Base-by-base conservation (phyloP, 2,113 vertebrate genomes). In the Zapus hudsonius region DNA sequence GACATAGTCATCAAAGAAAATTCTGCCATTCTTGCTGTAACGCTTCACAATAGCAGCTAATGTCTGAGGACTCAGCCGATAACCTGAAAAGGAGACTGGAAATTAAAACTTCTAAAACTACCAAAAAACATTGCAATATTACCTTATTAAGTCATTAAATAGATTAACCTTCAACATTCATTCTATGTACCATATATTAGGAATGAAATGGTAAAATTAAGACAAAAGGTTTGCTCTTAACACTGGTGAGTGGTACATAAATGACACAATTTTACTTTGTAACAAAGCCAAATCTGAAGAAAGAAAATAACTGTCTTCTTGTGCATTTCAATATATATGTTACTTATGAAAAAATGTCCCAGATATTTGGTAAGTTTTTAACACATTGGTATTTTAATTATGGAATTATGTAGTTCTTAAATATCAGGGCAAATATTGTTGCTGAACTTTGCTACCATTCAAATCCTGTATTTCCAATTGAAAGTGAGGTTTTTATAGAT, bases 1-100 rank as follows among this genome's bases (percentile, higher is more conserved):
- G 94, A 99, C 98, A 70, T 99, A 99, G 96, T 99, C 99, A 87
- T 99, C 99, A 66, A 99, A 99, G 96, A 95, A 99, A 95, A 99
- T 98, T 55, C 98, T 97, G 63, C 99, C 99, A 40, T 96, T 98
- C 96, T 98, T 99, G 97, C 97, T 99, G 95, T 99, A 99, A 96
- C 99, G 98, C 91, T 98, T 98, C 80, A 99, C 94, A 87, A 99
- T 98, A 13, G 84, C 92, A 59, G 96, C 98, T 93, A 99, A 95
- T 7, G 98, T 97, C 44, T 98, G 98, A 52, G 98, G 98, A 76
- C 98, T 99, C 96, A 99, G 19, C 29, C 98, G 98, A 96, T 98
- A 99, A 76, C 99, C 99, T 99, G 89, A 86, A 89, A 90, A 89
- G 85, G 36, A 72, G 33, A 94, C 33, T 78, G n/a, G 67, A 84